Base-by-base conservation (phyloP, 1,140 invertebrate genomes). In the Bombus terrestris region DNA sequence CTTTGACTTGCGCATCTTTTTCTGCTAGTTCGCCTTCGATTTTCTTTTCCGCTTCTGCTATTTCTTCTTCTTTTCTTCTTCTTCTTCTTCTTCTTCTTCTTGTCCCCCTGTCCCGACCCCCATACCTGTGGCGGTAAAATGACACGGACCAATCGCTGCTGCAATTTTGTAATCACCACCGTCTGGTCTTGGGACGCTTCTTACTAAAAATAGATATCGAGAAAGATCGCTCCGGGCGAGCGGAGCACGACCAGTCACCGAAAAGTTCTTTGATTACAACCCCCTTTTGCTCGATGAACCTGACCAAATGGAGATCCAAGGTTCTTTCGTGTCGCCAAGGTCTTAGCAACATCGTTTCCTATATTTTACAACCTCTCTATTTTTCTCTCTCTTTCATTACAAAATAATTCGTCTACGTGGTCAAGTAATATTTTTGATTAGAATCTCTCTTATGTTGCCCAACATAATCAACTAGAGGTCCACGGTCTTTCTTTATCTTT, bases 151-250 rank as follows among this genome's bases (percentile, higher is more conserved):
- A 81, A 85, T 85, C 83, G 83, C 71, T 81, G 83, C 78, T 68
- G 71, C 59, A 74, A 85, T 85, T 85, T 85, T 81, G 77, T 85
- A 81, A 85, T 85, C 83, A 81, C 78, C 78, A 81, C 83, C 62
- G 83, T 85, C 83, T 81, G 69, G 41, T 53, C 78, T 81, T 64
- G 59, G 59, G 78, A 74, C 57, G 77, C 59, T 85, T 81, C 77
- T 81, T 41, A 74, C 83, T 81, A 85, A 85, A 85, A 85, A 85
- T 85, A 85, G 83, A 85, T 81, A 74, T 81, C 83, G 78, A 57
- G 57, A 81, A 81, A 41, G 78, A 74, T 81, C 83, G 77, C 83
- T 35, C 18, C 64, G 83, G 83, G 37, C 53, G 68, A 41, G 47
- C 37, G 47, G 43, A n/a, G 41, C 78, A 10, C 47, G 53, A 57